These are phyloP conservation scores for Sinella curviseta DNA, from an alignment of 1,140 invertebrate species.

Conservation along the genomic window DNA sequence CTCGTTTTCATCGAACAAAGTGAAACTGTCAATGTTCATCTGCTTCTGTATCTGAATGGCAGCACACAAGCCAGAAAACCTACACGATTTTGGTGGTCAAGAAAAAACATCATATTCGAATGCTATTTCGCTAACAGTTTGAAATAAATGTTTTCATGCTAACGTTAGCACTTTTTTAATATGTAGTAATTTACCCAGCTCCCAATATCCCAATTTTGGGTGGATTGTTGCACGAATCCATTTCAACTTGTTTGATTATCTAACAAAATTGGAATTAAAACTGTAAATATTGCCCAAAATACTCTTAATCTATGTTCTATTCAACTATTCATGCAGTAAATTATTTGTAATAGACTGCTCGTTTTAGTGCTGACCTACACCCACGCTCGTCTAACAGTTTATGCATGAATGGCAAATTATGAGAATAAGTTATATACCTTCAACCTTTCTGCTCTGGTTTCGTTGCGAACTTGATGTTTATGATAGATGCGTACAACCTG, in stretches of 20 bases:
- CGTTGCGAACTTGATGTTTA: too few species aligned
- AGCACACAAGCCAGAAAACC: slow-evolving; percentile 41
- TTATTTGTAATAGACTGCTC: too few species aligned
- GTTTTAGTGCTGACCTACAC: too few species aligned
- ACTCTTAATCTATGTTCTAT: background rate
- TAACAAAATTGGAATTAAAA: background rate
- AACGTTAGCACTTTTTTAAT: background rate
- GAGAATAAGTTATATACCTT: too few species aligned
- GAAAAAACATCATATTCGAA: background rate
- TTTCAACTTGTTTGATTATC: background rate
- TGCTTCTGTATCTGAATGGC: slow-evolving; percentile 39
- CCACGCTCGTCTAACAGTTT: too few species aligned
- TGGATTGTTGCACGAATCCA: slow-evolving; percentile 8
- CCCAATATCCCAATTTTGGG: slow-evolving; percentile 20
- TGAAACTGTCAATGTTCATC: slow-evolving; percentile 32
- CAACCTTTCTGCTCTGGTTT: too few species aligned
- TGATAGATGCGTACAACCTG: too few species aligned
- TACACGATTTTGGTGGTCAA: background rate
- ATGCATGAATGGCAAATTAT: too few species aligned
- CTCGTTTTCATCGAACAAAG: slow-evolving; percentile 30
- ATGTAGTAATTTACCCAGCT: slow-evolving; percentile 16
- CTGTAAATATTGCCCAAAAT: background rate
- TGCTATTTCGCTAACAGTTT: background rate
- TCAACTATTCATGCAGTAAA: too few species aligned
- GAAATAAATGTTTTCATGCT: background rate